phyloP scores from a whole-genome alignment of 1,140 invertebrate genomes.

The Brachionus manjavacas region DNA sequence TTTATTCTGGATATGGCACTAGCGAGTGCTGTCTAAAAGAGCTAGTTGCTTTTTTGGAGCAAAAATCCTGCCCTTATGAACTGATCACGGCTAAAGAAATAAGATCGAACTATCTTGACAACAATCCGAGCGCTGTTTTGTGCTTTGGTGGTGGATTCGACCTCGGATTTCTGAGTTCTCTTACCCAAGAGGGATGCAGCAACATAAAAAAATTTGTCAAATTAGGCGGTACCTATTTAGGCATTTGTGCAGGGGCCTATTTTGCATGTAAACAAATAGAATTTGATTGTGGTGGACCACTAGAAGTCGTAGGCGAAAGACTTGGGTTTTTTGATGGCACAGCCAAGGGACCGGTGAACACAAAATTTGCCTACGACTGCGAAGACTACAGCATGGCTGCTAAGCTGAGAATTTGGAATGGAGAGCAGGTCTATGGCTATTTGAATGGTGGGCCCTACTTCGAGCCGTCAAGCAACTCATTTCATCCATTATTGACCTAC shows the following conservation, averaged over 20 bases:
- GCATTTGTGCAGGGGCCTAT: constrained; percentile 55
- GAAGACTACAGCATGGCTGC: neutral
- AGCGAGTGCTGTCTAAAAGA: neutral
- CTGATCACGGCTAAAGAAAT: neutral
- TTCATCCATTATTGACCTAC: neutral
- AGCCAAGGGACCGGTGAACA: constrained; percentile 46
- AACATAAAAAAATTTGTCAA: constrained; percentile 50
- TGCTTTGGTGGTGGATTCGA: constrained; percentile 56
- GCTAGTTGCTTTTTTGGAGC: neutral
- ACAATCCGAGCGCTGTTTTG: constrained; percentile 44
- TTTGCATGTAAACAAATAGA: constrained; percentile 52
- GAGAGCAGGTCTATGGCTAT: neutral
- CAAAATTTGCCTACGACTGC: constrained; percentile 6
- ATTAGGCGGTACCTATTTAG: constrained; percentile 51
- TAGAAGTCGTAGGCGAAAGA: constrained; percentile 52
- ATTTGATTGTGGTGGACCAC: constrained; percentile 52
- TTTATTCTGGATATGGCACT: constrained; percentile 14
- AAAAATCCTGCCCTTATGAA: neutral
- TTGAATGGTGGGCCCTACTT: neutral
- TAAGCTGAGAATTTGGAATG: neutral
- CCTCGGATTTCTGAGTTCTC: constrained; percentile 48
- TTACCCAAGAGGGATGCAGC: constrained; percentile 47
- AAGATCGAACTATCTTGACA: neutral
- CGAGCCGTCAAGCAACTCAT: neutral
- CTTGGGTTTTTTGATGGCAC: constrained; percentile 49